Evolutionary conservation across 2,888 invertebrate species (phyloP).

Genomic region (Archips xylosteana): DNA sequence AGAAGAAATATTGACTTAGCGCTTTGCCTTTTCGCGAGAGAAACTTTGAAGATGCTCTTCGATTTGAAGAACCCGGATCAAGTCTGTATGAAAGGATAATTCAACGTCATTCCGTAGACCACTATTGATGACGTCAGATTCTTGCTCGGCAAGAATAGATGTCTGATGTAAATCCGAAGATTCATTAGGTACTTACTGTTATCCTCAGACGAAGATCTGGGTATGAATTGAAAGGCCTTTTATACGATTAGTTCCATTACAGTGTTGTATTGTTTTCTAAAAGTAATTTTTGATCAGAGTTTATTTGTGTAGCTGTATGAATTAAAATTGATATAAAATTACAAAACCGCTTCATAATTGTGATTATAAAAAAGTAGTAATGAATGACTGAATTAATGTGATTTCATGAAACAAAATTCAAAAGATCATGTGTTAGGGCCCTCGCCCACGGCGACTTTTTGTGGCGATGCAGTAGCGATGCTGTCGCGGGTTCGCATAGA

Average conservation of each 20-base stretch:
- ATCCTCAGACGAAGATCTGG: constrained; percentile 7
- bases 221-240: constrained; percentile 1
- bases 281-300: neutral
- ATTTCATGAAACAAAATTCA: too few species aligned
- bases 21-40: neutral
- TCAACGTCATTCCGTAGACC: constrained; percentile 28
- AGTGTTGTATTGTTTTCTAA: neutral
- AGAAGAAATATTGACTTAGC: constrained; percentile 11
- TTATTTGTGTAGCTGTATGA: too few species aligned
- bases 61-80: constrained; percentile 15
- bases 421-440: too few species aligned
- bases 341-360: too few species aligned
- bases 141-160: constrained; percentile 34
- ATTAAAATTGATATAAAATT: too few species aligned
- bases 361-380: too few species aligned
- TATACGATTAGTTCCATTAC: neutral
- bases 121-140: constrained; percentile 29
- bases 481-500: too few species aligned
- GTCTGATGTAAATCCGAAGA: constrained; percentile 23
- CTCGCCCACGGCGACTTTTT: too few species aligned
- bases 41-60: constrained; percentile 15
- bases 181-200: constrained; percentile 5
- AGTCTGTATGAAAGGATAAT: constrained; percentile 32
- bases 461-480: too few species aligned
- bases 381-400: too few species aligned